These are phyloP conservation scores for Nothocercus julius DNA, from an alignment of 2,113 vertebrate species.

Conservation along the genomic window DNA sequence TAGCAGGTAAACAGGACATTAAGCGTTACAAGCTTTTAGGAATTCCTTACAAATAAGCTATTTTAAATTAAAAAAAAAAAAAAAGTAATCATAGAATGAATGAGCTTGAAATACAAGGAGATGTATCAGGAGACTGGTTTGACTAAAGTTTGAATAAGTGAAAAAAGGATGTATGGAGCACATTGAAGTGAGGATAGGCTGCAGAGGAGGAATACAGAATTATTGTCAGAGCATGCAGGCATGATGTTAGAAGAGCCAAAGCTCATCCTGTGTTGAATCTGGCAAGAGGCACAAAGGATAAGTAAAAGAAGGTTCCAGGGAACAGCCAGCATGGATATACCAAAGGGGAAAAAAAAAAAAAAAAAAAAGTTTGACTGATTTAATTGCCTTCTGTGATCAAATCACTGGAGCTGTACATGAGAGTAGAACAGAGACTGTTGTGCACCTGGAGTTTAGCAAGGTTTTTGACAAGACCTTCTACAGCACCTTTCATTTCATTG, in stretches of 20 bases:
- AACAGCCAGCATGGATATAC: not conserved
- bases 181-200: not conserved
- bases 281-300: not conserved
- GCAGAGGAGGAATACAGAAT: not conserved
- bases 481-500: not conserved
- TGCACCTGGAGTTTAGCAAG: not conserved
- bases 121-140: not conserved
- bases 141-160: not conserved
- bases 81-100: not conserved
- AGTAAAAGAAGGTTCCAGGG: not conserved
- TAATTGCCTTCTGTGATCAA: not conserved
- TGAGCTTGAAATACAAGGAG: not conserved
- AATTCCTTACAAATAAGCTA: not conserved
- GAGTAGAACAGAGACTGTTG: not conserved
- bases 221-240: not conserved
- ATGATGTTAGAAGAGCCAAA: not conserved
- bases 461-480: not conserved
- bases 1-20: not conserved
- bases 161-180: not conserved
- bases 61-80: not conserved
- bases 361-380: not conserved
- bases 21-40: not conserved
- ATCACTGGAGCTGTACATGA: not conserved
- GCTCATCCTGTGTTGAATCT: not conserved
- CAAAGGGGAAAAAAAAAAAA: not conserved